A percentile compares a stretch with the other conserved stretches of the same genome.
These are phyloP conservation scores for Campoletis sonorensis DNA, from an alignment of 1,140 invertebrate genomes.

Conservation along the genomic window DNA sequence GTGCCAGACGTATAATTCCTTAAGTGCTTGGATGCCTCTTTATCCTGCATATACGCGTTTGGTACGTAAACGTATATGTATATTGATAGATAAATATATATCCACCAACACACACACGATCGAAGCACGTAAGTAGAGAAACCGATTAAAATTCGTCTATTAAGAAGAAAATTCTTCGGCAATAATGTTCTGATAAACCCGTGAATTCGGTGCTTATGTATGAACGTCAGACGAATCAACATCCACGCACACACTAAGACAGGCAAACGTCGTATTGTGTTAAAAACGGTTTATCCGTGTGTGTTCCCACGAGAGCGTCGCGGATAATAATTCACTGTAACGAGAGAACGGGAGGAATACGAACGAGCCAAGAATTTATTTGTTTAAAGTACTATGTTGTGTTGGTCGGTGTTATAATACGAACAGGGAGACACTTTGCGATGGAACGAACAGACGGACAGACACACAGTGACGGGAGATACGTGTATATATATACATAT, in stretches of 20 bases:
- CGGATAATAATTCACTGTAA: too few species aligned
- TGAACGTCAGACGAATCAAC: not conserved
- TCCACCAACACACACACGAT: too few species aligned
- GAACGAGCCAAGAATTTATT: too few species aligned
- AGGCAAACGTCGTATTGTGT: not conserved
- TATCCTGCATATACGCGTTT: not conserved
- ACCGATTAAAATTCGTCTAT: too few species aligned
- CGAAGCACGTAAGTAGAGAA: not conserved
- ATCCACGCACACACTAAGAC: not conserved
- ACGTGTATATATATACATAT: not conserved
- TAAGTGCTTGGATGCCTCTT: not conserved
- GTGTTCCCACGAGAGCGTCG: not conserved
- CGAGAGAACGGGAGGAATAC: too few species aligned
- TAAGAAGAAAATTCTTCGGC: too few species aligned
- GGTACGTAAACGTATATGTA: too few species aligned
- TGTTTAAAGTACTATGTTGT: too few species aligned
- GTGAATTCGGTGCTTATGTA: too few species aligned
- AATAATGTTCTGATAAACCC: too few species aligned
- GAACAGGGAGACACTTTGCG: not conserved
- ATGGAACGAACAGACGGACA: not conserved
- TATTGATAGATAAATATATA: too few species aligned
- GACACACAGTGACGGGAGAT: not conserved
- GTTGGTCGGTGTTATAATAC: too few species aligned
- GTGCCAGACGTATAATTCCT: slow-evolving; percentile 28
- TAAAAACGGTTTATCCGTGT: not conserved